These are phyloP conservation scores for Casuarius casuarius DNA, from an alignment of 2,113 vertebrate species.

Conservation along the genomic window DNA sequence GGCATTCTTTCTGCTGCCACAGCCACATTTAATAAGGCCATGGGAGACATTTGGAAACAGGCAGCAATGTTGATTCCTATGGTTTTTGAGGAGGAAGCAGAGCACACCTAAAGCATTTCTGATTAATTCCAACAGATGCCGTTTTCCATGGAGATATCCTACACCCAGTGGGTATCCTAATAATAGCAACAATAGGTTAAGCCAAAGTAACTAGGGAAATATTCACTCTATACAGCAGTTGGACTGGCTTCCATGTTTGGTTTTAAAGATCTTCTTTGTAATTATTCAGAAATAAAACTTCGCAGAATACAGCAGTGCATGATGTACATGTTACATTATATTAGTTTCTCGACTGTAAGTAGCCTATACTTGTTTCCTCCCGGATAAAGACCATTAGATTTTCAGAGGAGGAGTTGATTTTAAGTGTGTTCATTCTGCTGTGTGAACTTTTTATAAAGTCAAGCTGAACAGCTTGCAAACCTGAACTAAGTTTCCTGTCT, in stretches of 20 bases:
- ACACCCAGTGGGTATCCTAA: not conserved
- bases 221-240: not conserved
- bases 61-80: not conserved
- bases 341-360: not conserved
- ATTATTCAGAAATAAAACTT: conserved; percentile 9
- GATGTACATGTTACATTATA: not conserved
- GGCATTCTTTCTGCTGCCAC: not conserved
- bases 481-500: conserved; percentile 6
- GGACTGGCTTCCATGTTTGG: not conserved
- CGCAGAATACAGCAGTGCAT: not conserved
- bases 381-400: conserved; percentile 29
- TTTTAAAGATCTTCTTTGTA: not conserved
- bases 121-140: conserved; percentile 2
- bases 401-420: conserved; percentile 26
- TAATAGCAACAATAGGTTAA: not conserved
- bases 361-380: not conserved
- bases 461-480: not conserved
- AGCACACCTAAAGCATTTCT: not conserved
- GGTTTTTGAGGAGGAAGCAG: not conserved
- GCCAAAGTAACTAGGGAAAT: not conserved
- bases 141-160: not conserved
- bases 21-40: conserved; percentile 8
- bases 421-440: not conserved
- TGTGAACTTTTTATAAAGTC: conserved; percentile 9
- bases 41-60: not conserved